A percentile compares a stretch with the other conserved stretches of the same genome.
Evolutionary conservation across 2,797 vertebrate species (phyloP).

Genomic region (Delichon dasypus): DNA sequence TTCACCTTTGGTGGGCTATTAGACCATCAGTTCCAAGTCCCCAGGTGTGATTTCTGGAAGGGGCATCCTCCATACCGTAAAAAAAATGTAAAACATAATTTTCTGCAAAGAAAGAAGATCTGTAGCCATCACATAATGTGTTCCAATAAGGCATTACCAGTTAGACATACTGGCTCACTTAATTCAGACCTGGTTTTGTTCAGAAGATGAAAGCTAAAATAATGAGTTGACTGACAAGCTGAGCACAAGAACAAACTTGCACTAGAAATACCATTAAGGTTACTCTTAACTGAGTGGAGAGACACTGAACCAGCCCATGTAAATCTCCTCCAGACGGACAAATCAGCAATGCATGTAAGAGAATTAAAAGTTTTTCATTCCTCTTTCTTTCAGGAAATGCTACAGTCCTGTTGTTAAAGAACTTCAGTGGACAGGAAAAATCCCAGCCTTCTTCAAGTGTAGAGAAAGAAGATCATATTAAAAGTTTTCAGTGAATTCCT

Average conservation of each 20-base stretch:
- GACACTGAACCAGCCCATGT: background rate
- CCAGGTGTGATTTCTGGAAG: background rate
- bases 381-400: conserved; percentile 9
- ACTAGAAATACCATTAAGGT: conserved; percentile 27
- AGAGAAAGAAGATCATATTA: background rate
- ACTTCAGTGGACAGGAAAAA: background rate
- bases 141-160: background rate
- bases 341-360: conserved; percentile 11
- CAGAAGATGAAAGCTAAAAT: conserved; percentile 36
- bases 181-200: conserved; percentile 9
- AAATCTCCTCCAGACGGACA: conserved; percentile 22
- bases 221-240: conserved; percentile 28
- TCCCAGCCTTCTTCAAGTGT: background rate
- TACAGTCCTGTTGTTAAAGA: background rate
- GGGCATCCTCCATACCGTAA: background rate
- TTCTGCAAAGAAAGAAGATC: background rate
- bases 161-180: background rate
- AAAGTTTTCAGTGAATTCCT: background rate
- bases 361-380: conserved; percentile 27
- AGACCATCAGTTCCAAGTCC: background rate
- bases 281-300: conserved; percentile 39
- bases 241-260: background rate
- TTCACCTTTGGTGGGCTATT: background rate
- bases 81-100: background rate
- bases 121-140: background rate